Base-by-base conservation (phyloP, 1,140 invertebrate species). In the Drosophila sulfurigaster region DNA sequence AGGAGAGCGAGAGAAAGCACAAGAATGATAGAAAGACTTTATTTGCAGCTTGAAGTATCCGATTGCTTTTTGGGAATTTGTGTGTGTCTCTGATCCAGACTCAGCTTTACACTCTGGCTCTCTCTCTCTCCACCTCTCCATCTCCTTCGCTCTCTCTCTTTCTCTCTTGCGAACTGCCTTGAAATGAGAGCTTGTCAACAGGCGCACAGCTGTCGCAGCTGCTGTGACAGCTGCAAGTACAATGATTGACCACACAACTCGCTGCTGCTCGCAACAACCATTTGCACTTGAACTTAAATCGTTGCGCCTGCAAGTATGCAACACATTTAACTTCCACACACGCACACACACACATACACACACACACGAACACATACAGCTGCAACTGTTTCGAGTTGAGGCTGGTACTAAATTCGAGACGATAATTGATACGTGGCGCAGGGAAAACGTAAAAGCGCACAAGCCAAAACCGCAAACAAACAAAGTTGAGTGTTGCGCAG, bases 391-490 rank as follows among this genome's bases (percentile, higher is more conserved):
- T 5, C 30, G 5, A 43, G 20, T 65, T 54, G 41, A 2, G 30
- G 43, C 38, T 66, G 70, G 65, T 49, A 59, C 78, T 78, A 73
- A 87, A 87, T 87, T 88, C 74, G 83, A 87, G 83, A 78, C 83
- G 80, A 87, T 87, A 87, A 87, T 87, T 89, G 83, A 87, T 87
- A 87, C 62, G 74, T 75, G 71, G 70, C 49, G 52, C 71, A 60
- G 66, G 82, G 82, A 87, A 87, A 86, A 76, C 82, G 66, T 76
- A 87, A 76, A 86, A 87, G 79, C 79, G 79, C 82, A 57, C 71
- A 82, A 81, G 83, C 77, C 74, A 78, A 88, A 88, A 79, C 83
- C 83, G 77, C 83, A 87, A 88, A 83, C 83, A 87, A 87, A 83
- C 83, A 87, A 76, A 88, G 73, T 78, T 79, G 66, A 88, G 67